phyloP scores from a whole-genome alignment of 2,888 invertebrate species.

The Gortyna flavago region DNA sequence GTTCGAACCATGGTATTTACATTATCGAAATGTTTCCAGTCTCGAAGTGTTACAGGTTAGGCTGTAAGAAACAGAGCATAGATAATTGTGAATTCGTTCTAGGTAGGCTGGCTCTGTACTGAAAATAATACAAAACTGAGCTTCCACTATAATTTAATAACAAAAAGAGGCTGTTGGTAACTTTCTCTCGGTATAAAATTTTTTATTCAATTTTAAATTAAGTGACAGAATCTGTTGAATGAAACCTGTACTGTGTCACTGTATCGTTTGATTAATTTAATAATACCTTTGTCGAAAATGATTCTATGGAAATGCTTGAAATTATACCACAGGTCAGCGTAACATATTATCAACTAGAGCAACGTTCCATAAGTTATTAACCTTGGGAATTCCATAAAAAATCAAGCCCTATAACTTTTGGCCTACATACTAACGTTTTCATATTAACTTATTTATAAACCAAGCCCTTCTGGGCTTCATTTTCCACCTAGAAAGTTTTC shows the following conservation, averaged over 20 bases:
- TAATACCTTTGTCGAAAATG: background rate
- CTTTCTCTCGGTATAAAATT: constrained; percentile 39
- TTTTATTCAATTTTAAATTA: constrained; percentile 24
- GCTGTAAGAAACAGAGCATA: constrained; percentile 55
- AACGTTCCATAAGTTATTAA: constrained; percentile 4
- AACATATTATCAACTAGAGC: constrained; percentile 19
- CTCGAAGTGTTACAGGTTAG: constrained; percentile 13
- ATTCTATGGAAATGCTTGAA: constrained; percentile 2
- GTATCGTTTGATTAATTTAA: constrained; percentile 12
- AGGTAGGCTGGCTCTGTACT: constrained; percentile 48
- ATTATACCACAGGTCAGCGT: background rate
- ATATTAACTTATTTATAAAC: constrained; percentile 15
- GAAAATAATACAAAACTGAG: constrained; percentile 51
- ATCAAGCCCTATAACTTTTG: background rate
- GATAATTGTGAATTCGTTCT: constrained; percentile 50
- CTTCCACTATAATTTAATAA: constrained; percentile 45
- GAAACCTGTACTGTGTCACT: background rate
- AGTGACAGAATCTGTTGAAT: constrained; percentile 13
- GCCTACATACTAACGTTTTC: background rate
- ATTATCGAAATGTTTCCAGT: constrained; percentile 35
- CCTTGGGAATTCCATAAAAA: constrained; percentile 22
- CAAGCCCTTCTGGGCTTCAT: background rate
- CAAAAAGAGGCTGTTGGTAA: constrained; percentile 23
- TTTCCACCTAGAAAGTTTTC: background rate
- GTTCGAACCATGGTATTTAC: constrained; percentile 44